Evolutionary conservation across 2,888 invertebrate species (phyloP).

Genomic region (Auanema sp.): DNA sequence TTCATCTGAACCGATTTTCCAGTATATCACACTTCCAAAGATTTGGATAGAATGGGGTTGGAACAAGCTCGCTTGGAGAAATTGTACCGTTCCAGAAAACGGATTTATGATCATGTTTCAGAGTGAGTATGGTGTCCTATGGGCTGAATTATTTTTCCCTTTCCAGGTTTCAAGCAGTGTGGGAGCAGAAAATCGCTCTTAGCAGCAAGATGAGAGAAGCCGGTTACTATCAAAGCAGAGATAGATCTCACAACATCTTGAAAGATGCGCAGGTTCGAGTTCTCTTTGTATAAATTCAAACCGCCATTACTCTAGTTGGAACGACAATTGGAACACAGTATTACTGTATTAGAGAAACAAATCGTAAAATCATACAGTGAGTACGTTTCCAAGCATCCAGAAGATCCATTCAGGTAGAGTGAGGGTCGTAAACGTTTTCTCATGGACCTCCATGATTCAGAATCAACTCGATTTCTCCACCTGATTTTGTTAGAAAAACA

Average conservation of each 20-base stretch:
- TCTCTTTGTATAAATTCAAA: no score
- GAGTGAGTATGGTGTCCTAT: no score
- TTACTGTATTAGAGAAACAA: neutral
- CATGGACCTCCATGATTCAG: no score
- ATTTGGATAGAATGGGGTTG: no score
- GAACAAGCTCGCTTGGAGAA: no score
- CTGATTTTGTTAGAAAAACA: no score
- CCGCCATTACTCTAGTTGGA: neutral
- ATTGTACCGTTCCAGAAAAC: no score
- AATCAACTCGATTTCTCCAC: no score
- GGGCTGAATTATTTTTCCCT: neutral
- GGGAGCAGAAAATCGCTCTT: slow-evolving; percentile 16
- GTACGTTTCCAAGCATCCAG: slow-evolving; percentile 1
- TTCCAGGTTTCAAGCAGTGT: slow-evolving; percentile 17
- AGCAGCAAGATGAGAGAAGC: slow-evolving; percentile 18
- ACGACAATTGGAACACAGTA: slow-evolving; percentile 6
- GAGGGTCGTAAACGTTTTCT: neutral
- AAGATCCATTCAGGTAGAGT: slow-evolving; percentile 1
- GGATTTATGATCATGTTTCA: no score
- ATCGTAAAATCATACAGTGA: slow-evolving; percentile 1
- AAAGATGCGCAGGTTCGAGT: slow-evolving; percentile 11
- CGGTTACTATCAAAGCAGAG: slow-evolving; percentile 15
- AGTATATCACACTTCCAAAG: no score
- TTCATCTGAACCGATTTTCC: no score
- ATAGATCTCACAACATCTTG: slow-evolving; percentile 11